Percentiles rank a stretch among this genome's conserved stretches.
Evolutionary conservation across 2,113 vertebrate genomes (phyloP).

Genomic region (Scartelaos histophorus): DNA sequence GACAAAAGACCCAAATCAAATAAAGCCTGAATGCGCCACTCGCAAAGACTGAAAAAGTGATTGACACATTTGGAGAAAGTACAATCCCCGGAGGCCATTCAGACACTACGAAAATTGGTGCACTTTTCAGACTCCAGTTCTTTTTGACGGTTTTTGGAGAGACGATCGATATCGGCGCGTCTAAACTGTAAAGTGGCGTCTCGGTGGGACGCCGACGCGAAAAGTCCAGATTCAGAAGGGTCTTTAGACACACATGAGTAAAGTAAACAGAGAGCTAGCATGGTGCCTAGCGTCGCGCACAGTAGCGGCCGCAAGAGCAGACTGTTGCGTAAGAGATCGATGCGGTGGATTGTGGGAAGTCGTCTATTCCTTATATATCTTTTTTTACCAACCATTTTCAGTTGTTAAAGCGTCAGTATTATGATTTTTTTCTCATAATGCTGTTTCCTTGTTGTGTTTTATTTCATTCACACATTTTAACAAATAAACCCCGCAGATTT

Average conservation of each 20-base stretch:
- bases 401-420: too few species aligned
- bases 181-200: slow-evolving; percentile 15
- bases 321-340: neutral
- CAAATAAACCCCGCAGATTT: too few species aligned
- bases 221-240: neutral
- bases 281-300: neutral
- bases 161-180: slow-evolving; percentile 19
- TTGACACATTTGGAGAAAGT: neutral
- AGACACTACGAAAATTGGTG: neutral
- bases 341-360: neutral
- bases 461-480: too few species aligned
- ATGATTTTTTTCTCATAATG: too few species aligned
- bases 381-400: neutral
- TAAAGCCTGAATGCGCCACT: too few species aligned
- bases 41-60: neutral
- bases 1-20: too few species aligned
- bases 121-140: neutral
- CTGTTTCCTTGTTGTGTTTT: too few species aligned
- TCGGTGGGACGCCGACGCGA: neutral
- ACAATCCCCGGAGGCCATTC: neutral
- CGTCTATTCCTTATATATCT: neutral
- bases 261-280: neutral
- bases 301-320: neutral
- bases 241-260: neutral
- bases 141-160: neutral